A percentile compares a stretch with the other conserved stretches of the same genome.
Evolutionary conservation across 1,140 invertebrate species (phyloP).

Genomic region (Oncopodura yosiiana): DNA sequence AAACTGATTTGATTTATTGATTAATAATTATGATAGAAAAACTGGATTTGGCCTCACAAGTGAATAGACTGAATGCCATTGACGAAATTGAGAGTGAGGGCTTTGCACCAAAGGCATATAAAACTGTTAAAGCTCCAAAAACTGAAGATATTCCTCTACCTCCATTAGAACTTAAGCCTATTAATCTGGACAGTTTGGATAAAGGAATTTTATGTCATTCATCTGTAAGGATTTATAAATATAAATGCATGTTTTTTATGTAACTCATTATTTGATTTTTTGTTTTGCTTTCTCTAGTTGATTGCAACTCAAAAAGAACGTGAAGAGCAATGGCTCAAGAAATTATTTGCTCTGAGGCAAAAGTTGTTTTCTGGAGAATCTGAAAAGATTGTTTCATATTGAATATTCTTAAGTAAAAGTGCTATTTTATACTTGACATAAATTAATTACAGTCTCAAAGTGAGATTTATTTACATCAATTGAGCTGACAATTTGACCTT

Average conservation of each 20-base stretch:
- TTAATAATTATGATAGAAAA: constrained; percentile 13
- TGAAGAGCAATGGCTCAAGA: constrained; percentile 32
- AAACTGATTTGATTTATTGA: not conserved
- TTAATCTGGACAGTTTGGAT: constrained; percentile 21
- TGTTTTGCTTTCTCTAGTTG: constrained; percentile 19
- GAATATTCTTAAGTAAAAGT: too few species aligned
- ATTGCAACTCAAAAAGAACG: constrained; percentile 26
- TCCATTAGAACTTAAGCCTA: constrained; percentile 26
- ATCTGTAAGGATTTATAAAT: constrained; percentile 24
- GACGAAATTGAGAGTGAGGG: constrained; percentile 30
- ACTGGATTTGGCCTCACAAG: constrained; percentile 20
- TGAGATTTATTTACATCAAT: too few species aligned
- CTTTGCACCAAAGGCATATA: constrained; percentile 26
- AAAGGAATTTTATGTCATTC: constrained; percentile 29
- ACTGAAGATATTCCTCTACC: constrained; percentile 29
- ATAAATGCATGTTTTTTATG: constrained; percentile 25
- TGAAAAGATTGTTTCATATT: constrained; percentile 13
- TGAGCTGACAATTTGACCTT: too few species aligned
- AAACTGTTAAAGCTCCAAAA: constrained; percentile 8
- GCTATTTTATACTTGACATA: too few species aligned
- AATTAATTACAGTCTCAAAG: too few species aligned
- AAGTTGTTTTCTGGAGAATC: constrained; percentile 11
- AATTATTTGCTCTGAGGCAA: constrained; percentile 22
- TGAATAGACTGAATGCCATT: constrained; percentile 23
- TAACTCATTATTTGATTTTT: constrained; percentile 23